Percentiles rank a stretch among this genome's conserved stretches.
Conservation (phyloP, 2,797 vertebrate species). For the Alca torda region DNA sequence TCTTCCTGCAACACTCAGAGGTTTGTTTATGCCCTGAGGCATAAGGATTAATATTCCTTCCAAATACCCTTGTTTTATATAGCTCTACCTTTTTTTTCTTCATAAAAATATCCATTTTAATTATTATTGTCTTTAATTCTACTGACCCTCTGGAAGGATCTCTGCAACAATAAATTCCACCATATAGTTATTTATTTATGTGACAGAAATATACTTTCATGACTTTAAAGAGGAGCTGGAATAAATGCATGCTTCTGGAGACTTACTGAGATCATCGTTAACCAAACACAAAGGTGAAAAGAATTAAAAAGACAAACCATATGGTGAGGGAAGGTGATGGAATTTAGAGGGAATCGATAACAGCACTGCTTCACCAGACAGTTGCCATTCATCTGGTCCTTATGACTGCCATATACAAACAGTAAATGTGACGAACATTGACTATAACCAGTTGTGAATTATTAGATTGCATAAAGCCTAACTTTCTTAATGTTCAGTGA, state of each 20-base stretch:
- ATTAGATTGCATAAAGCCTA: neutral
- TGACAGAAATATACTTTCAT: neutral
- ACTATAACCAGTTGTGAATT: neutral
- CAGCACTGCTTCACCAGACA: neutral
- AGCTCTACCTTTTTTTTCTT: neutral
- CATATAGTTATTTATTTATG: neutral
- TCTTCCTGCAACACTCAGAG: neutral
- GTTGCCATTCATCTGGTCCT: neutral
- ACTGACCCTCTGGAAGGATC: neutral
- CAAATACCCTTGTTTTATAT: neutral
- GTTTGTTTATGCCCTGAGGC: constrained; percentile 33
- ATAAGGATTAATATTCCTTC: neutral
- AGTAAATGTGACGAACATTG: neutral
- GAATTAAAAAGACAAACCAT: neutral
- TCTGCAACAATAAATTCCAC: neutral
- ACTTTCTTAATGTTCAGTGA: neutral
- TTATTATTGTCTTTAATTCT: neutral
- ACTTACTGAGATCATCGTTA: neutral
- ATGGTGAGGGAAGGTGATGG: neutral
- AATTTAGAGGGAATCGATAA: neutral
- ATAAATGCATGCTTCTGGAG: neutral
- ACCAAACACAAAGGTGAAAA: neutral
- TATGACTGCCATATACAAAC: neutral
- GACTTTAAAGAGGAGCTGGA: neutral
- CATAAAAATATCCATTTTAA: neutral